Evolutionary conservation across 2,888 invertebrate species (phyloP).

Genomic region (Drosophila histrio): DNA sequence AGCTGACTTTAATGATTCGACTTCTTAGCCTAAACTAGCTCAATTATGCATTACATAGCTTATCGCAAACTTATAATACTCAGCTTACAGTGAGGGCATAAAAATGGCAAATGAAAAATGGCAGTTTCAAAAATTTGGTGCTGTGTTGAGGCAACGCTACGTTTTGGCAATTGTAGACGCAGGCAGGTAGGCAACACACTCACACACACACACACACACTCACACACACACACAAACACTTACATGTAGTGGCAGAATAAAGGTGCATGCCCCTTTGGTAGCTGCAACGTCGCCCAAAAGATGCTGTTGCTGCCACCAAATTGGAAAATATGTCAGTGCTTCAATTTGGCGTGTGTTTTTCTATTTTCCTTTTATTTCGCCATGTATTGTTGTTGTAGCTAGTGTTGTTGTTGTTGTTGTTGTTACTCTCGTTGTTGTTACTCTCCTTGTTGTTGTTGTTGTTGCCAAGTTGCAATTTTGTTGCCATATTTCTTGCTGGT

Average conservation of each 20-base stretch:
- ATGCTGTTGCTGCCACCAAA: slow-evolving; percentile 48
- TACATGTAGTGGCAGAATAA: background rate
- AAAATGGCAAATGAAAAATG: slow-evolving; percentile 29
- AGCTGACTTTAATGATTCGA: too few relatives aligned
- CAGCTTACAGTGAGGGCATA: background rate
- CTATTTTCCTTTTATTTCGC: background rate
- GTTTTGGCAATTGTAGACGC: slow-evolving; percentile 46
- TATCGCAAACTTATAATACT: background rate
- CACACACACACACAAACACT: background rate
- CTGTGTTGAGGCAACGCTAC: slow-evolving; percentile 4
- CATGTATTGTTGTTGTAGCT: background rate
- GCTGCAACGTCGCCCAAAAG: slow-evolving; percentile 13
- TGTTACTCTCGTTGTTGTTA: background rate
- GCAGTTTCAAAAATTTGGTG: slow-evolving; percentile 21
- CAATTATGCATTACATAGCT: background rate
- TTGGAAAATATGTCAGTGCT: slow-evolving; percentile 77
- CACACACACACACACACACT: slow-evolving; percentile 13
- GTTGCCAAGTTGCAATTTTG: slow-evolving; percentile 48
- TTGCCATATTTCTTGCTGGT: slow-evolving; percentile 63
- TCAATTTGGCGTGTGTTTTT: slow-evolving; percentile 55
- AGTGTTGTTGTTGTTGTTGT: slow-evolving; percentile 19
- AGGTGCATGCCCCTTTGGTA: slow-evolving; percentile 17
- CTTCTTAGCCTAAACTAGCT: too few relatives aligned
- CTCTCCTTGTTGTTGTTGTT: slow-evolving; percentile 15
- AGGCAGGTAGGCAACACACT: slow-evolving; percentile 17